These are phyloP conservation scores for Lordiphosa clarofinis DNA, from an alignment of 1,140 invertebrate genomes.

Conservation along the genomic window DNA sequence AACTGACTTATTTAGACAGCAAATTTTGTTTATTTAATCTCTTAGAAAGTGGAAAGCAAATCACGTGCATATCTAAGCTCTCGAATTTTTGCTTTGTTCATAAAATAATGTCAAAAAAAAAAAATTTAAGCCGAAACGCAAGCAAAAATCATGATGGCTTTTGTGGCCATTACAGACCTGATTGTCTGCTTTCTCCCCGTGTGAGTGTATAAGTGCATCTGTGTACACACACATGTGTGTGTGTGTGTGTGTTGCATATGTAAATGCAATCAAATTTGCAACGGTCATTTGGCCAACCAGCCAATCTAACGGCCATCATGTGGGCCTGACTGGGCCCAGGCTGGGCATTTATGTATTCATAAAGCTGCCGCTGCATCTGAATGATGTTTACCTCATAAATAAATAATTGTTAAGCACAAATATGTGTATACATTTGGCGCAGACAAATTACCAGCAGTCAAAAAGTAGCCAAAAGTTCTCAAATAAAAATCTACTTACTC, in stretches of 20 bases:
- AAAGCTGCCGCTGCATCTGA: slow-evolving; percentile 48
- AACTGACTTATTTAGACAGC: no score
- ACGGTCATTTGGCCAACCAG: slow-evolving; percentile 70
- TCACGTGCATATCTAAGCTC: no score
- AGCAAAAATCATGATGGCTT: slow-evolving; percentile 14
- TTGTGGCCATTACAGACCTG: slow-evolving; percentile 6
- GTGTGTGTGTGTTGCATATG: slow-evolving; percentile 50
- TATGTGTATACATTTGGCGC: slow-evolving; percentile 45
- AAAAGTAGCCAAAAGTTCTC: slow-evolving; percentile 52
- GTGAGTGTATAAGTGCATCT: slow-evolving; percentile 6
- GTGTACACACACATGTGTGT: slow-evolving; percentile 3
- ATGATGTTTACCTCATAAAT: slow-evolving; percentile 77
- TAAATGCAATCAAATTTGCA: slow-evolving; percentile 75
- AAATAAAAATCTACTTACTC: not conserved
- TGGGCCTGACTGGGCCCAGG: slow-evolving; percentile 21
- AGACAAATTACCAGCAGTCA: slow-evolving; percentile 63
- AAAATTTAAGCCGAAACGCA: slow-evolving; percentile 4
- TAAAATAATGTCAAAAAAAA: no score
- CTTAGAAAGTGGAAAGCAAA: no score
- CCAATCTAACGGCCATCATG: slow-evolving; percentile 70
- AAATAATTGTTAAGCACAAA: slow-evolving; percentile 72
- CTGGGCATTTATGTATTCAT: slow-evolving; percentile 11
- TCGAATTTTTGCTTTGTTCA: no score
- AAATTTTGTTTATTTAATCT: no score
- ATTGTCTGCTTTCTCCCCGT: slow-evolving; percentile 4